Conservation (phyloP, 1,140 invertebrate species). For the Drosophila ercepeae region DNA sequence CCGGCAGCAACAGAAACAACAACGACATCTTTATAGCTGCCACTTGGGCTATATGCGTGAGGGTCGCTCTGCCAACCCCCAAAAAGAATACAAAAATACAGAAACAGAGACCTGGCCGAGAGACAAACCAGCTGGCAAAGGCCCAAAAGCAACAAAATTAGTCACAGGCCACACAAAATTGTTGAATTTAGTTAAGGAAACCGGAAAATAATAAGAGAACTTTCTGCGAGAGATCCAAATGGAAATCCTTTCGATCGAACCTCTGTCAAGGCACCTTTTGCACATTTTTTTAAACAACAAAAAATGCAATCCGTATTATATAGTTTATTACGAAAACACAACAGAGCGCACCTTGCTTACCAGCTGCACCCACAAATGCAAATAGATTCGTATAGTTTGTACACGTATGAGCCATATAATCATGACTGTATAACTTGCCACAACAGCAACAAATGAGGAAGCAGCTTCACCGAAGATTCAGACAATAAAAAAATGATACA, state of each 20-base stretch:
- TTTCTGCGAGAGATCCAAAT: no score
- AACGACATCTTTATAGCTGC: conserved; percentile 77
- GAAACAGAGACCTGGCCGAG: neutral
- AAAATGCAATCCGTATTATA: conserved; percentile 35
- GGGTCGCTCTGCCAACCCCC: conserved; percentile 62
- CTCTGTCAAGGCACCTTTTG: conserved; percentile 39
- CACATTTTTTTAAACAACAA: conserved; percentile 11
- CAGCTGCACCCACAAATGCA: conserved; percentile 60
- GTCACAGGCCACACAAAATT: neutral
- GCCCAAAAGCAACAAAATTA: conserved; percentile 22
- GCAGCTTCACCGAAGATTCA: neutral
- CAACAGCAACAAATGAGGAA: conserved; percentile 49
- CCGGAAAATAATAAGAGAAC: neutral
- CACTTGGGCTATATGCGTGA: conserved; percentile 64
- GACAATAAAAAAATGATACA: neutral
- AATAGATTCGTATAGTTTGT: conserved; percentile 38
- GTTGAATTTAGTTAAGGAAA: neutral
- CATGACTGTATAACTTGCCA: conserved; percentile 56
- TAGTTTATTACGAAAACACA: conserved; percentile 45
- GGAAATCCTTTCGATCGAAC: conserved; percentile 13
- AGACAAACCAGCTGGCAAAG: conserved; percentile 40
- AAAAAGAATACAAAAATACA: conserved; percentile 16
- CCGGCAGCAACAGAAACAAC: conserved; percentile 39
- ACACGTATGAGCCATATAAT: conserved; percentile 43
- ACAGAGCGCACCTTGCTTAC: conserved; percentile 45